Conservation (phyloP, 2,113 vertebrate species). For the Chlamydotis undulata region DNA sequence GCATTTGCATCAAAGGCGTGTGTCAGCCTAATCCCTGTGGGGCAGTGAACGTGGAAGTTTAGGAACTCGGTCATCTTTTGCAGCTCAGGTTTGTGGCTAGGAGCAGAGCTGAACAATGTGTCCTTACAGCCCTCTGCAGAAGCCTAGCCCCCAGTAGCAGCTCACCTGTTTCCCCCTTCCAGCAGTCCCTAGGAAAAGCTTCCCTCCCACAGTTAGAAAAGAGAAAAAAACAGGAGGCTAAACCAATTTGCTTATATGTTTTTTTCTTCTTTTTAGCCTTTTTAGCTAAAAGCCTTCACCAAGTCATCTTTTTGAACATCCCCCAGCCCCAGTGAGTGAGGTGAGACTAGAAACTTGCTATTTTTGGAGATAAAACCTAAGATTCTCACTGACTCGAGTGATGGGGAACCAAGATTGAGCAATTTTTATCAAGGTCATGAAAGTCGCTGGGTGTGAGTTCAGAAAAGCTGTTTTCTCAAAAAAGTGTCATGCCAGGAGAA, state of each 20-base stretch:
- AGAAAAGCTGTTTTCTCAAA: constrained; percentile 10
- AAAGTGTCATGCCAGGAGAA: constrained; percentile 31
- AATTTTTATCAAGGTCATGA: constrained; percentile 27
- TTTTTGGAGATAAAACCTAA: neutral
- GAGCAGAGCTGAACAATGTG: rapidly evolving
- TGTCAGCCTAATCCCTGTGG: neutral
- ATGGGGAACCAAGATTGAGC: neutral
- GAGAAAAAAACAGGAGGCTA: neutral
- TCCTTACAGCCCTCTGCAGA: neutral
- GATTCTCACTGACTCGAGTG: neutral
- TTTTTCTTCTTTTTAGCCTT: neutral
- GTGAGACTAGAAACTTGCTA: neutral
- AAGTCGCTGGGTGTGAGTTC: neutral
- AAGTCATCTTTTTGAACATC: neutral
- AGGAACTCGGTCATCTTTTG: neutral
- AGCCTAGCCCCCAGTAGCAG: neutral
- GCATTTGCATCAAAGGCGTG: neutral
- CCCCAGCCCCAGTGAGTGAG: neutral
- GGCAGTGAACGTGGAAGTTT: rapidly evolving
- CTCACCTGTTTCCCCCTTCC: neutral
- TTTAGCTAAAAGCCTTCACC: neutral
- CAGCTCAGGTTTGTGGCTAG: neutral
- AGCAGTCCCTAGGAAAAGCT: neutral
- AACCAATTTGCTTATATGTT: neutral
- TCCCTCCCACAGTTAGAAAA: neutral